Base-by-base conservation (phyloP, 2,113 vertebrate species). In the Sisor rabdophorus region DNA sequence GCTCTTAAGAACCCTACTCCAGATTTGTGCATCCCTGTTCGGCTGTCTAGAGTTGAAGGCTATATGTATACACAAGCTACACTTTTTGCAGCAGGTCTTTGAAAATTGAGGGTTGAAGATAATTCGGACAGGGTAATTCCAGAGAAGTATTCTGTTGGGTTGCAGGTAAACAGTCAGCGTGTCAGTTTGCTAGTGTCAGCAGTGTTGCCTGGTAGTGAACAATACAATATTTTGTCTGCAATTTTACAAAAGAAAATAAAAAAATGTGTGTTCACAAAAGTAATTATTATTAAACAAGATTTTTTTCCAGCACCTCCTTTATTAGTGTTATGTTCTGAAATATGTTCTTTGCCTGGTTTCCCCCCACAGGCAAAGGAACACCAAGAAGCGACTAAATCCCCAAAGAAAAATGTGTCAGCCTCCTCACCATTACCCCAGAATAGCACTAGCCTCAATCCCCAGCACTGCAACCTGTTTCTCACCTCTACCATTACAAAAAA, bases 381-480 rank as follows among this genome's bases (percentile, higher is more conserved):
- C 77, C 92, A 92, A 36, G 94, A 93, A 75, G 86, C 90, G 22
- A 90, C 90, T 26, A 91, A 92, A 89, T 93, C 83, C 87, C 86
- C 90, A 81, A 94, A 92, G 89, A 95, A 92, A 84, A 89, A 89
- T 84, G 89, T 91, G 36, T 85, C 90, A 81, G 86, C 90, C 82
- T 83, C 79, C 28, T 83, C 47, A 20, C 15, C 13, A 71, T 72
- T 28, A 68, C 76, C 3, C 68, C 68, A 48, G 54, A 91, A 85
- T 91, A 90, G 78, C 91, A 84, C 79, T 81, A 93, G 92, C 73
- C 73, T 87, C 88, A 94, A 86, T 86, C 92, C 88, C 87, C 94
- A 87, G 86, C 92, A 95, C 87, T 91, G 92, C 85, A 93, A 93
- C 81, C 90, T 93, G 80, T 95, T 97, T 87, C 89, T 95, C 81